Conservation (phyloP, 2,113 vertebrate genomes). For the Elachura formosa region DNA sequence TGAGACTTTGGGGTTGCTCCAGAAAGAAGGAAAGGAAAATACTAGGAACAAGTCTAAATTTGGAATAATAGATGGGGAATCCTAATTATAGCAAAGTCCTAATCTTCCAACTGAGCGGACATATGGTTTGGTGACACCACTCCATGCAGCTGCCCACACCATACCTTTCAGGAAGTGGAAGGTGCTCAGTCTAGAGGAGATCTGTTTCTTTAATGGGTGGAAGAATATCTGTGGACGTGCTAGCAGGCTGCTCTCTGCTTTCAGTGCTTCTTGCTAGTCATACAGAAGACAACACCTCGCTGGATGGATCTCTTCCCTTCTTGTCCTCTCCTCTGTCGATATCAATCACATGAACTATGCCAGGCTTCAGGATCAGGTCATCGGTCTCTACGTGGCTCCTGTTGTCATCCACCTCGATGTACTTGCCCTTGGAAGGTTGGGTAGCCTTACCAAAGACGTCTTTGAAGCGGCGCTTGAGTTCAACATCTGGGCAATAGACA, state of each 20-base stretch:
- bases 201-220: slow-evolving; percentile 80
- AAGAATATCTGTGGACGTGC: slow-evolving; percentile 59
- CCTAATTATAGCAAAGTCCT: slow-evolving; percentile 8
- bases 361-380: slow-evolving; percentile 78
- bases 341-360: slow-evolving; percentile 76
- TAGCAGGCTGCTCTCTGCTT: slow-evolving; percentile 78
- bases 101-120: neutral
- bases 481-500: slow-evolving; percentile 85
- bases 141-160: neutral
- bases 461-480: slow-evolving; percentile 80
- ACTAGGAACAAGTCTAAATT: slow-evolving; percentile 14
- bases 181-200: slow-evolving; percentile 67
- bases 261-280: slow-evolving; percentile 88
- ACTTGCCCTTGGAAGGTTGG: slow-evolving; percentile 78
- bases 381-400: slow-evolving; percentile 77
- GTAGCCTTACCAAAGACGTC: slow-evolving; percentile 79
- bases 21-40: slow-evolving; percentile 1
- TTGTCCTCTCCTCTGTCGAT: slow-evolving; percentile 77
- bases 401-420: slow-evolving; percentile 81
- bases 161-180: neutral
- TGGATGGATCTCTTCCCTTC: slow-evolving; percentile 78
- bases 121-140: neutral
- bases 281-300: slow-evolving; percentile 86
- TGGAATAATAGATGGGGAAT: slow-evolving; percentile 32
- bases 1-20: neutral